phyloP scores from a whole-genome alignment of 2,797 vertebrate genomes.

The Melopsittacus undulatus region DNA sequence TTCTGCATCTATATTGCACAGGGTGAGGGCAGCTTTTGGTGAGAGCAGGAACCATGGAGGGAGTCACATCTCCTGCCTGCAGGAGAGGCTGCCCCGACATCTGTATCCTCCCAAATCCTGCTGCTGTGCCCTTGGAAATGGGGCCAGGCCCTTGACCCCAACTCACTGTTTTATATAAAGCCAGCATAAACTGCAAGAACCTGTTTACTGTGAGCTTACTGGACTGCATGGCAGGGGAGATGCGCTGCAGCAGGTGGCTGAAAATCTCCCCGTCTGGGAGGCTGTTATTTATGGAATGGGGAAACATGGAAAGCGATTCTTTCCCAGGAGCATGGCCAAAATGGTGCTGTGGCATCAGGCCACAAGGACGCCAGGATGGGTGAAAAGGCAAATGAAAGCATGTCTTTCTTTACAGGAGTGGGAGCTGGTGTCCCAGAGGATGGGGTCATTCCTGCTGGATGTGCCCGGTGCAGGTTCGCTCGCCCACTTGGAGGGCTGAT shows the following conservation, averaged over 20 bases:
- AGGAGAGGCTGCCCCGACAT: not conserved
- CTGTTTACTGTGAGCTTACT: not conserved
- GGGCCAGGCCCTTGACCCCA: not conserved
- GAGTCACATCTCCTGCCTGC: not conserved
- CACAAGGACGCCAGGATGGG: not conserved
- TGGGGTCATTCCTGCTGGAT: not conserved
- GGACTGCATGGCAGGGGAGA: not conserved
- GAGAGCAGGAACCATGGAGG: not conserved
- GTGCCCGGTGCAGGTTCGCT: fast-evolving
- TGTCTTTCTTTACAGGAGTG: not conserved
- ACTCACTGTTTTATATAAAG: not conserved
- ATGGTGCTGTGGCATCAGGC: not conserved
- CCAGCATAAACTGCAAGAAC: not conserved
- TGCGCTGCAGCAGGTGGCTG: not conserved
- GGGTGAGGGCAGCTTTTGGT: not conserved
- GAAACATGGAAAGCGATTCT: not conserved
- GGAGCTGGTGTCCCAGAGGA: fast-evolving
- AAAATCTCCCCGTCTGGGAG: not conserved
- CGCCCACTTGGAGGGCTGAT: not conserved
- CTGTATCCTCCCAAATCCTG: not conserved
- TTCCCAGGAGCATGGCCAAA: not conserved
- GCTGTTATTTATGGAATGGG: not conserved
- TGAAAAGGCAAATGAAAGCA: not conserved
- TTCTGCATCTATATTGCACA: not conserved
- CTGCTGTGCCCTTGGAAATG: not conserved